Evolutionary conservation across 2,797 vertebrate species (phyloP).

Genomic region (Sciaenops ocellatus): DNA sequence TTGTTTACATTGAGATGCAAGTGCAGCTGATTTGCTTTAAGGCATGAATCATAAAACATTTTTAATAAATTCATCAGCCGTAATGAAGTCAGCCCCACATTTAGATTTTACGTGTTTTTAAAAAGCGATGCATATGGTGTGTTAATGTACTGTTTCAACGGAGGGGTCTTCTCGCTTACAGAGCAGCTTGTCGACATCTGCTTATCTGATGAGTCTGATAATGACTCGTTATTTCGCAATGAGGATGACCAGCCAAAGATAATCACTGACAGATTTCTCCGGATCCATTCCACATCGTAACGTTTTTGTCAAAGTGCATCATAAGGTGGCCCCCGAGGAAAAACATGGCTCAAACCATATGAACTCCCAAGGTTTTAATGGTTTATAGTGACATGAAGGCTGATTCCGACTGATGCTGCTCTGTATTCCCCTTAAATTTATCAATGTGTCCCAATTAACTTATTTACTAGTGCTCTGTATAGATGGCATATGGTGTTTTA

Average conservation of each 20-base stretch:
- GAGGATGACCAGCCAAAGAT: slow-evolving; percentile 73
- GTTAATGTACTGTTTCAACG: slow-evolving; percentile 68
- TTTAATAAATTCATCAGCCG: slow-evolving; percentile 47
- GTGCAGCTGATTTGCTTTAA: slow-evolving; percentile 14
- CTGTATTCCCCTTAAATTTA: slow-evolving; percentile 24
- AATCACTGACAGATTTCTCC: slow-evolving; percentile 68
- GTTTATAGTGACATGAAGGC: slow-evolving; percentile 34
- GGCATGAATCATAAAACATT: not conserved
- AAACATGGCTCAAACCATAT: slow-evolving; percentile 40
- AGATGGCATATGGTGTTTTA: slow-evolving; percentile 11
- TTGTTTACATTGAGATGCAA: slow-evolving; percentile 28
- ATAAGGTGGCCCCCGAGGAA: slow-evolving; percentile 28
- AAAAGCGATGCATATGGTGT: slow-evolving; percentile 57
- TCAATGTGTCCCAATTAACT: slow-evolving; percentile 19
- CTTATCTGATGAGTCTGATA: slow-evolving; percentile 83
- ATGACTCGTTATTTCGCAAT: slow-evolving; percentile 66
- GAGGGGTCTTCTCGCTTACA: slow-evolving; percentile 75
- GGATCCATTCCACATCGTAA: slow-evolving; percentile 42
- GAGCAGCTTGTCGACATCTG: slow-evolving; percentile 88
- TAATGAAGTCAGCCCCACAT: slow-evolving; percentile 29
- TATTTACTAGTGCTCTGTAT: slow-evolving; percentile 19
- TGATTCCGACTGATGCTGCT: slow-evolving; percentile 27
- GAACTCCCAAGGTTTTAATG: slow-evolving; percentile 30
- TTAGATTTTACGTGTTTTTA: slow-evolving; percentile 48
- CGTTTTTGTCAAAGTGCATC: slow-evolving; percentile 36